phyloP scores from a whole-genome alignment of 2,797 vertebrate genomes.

The Microctenopoma stevenorrisi region DNA sequence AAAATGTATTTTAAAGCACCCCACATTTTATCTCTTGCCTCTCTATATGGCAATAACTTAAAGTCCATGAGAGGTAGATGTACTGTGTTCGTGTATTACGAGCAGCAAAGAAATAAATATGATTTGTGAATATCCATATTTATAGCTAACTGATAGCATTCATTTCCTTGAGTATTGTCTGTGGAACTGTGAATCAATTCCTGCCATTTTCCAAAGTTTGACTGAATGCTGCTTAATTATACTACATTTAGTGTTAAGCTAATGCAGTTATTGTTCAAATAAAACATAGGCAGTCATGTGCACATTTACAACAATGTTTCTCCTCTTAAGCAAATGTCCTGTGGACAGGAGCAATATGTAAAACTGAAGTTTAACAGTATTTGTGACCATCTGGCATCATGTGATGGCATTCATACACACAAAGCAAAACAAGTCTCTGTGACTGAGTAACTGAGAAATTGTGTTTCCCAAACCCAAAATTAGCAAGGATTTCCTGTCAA shows the following conservation, averaged over 20 bases:
- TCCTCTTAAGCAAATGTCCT: too few relatives aligned
- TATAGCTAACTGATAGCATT: conserved; percentile 62
- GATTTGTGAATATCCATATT: conserved; percentile 76
- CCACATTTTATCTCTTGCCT: conserved; percentile 8
- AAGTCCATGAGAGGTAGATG: conserved; percentile 28
- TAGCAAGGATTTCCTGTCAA: conserved; percentile 44
- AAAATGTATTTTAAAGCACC: conserved; percentile 13
- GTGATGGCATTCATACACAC: conserved; percentile 13
- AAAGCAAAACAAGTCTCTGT: conserved; percentile 4
- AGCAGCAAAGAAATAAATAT: conserved; percentile 46
- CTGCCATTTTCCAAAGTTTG: conserved; percentile 47
- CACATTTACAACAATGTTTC: not conserved
- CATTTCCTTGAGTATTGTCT: conserved; percentile 51
- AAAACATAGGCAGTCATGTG: conserved; percentile 1
- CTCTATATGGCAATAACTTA: conserved; percentile 5
- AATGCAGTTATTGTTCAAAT: conserved; percentile 37
- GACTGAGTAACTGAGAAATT: conserved; percentile 21
- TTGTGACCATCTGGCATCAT: not conserved
- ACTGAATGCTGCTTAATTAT: conserved; percentile 61
- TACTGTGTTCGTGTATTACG: conserved; percentile 41
- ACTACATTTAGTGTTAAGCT: conserved; percentile 36
- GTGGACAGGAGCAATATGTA: too few relatives aligned
- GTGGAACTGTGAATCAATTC: conserved; percentile 62
- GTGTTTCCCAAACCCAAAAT: conserved; percentile 37
- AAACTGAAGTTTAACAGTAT: too few relatives aligned